A percentile compares a stretch with the other conserved stretches of the same genome.
phyloP scores from a whole-genome alignment of 2,113 vertebrate species.

The Turdus rufiventris region DNA sequence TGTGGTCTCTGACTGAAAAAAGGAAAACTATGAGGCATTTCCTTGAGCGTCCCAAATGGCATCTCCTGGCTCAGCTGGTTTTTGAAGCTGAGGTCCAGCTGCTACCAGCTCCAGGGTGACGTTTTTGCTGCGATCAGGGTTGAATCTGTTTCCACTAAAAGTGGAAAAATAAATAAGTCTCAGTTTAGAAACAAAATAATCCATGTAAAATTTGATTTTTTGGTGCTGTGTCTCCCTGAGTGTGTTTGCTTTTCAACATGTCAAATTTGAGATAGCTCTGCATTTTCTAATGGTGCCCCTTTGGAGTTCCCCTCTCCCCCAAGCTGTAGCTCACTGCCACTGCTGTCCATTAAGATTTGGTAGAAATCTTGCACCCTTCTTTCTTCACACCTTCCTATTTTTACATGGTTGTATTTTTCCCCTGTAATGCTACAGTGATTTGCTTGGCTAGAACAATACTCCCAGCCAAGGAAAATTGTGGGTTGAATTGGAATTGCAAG shows the following conservation, averaged over 20 bases:
- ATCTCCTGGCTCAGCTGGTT: background rate
- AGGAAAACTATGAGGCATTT: background rate
- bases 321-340: background rate
- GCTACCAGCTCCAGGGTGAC: background rate
- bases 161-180: conserved; percentile 22
- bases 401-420: background rate
- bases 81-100: background rate
- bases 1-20: background rate
- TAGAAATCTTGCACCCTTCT: background rate
- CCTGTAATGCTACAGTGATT: background rate
- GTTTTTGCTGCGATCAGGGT: background rate
- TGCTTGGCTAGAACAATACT: background rate
- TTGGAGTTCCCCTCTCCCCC: background rate
- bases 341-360: background rate
- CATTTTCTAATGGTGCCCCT: background rate
- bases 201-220: conserved; percentile 5
- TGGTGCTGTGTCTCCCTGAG: background rate
- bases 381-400: background rate
- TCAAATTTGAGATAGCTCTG: conserved; percentile 16
- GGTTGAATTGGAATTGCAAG: background rate
- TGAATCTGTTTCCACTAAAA: conserved; percentile 22
- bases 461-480: background rate
- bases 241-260: conserved; percentile 26
- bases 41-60: background rate
- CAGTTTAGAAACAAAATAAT: background rate